These are phyloP conservation scores for Diorhabda elongata DNA, from an alignment of 1,140 invertebrate genomes.

Conservation along the genomic window DNA sequence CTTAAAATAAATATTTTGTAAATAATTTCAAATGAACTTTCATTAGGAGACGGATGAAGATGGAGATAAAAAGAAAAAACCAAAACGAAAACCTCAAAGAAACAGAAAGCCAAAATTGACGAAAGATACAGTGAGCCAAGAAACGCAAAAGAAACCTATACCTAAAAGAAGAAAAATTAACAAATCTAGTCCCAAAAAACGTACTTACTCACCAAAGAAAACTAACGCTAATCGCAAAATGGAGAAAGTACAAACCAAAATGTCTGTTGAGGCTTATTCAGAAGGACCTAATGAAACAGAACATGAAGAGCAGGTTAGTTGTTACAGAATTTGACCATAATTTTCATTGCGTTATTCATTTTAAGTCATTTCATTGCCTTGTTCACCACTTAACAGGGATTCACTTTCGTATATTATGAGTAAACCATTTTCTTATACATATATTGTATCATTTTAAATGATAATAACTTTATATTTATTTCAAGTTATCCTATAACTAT, in stretches of 20 bases:
- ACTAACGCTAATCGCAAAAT: not conserved
- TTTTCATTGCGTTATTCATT: no score
- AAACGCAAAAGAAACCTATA: conserved; percentile 6
- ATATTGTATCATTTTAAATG: no score
- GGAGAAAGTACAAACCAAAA: not conserved
- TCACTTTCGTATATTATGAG: no score
- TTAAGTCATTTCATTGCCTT: no score
- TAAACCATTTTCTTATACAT: no score
- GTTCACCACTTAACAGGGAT: no score
- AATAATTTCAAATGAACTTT: conserved; percentile 7
- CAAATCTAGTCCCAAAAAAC: conserved; percentile 24
- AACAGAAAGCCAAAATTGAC: conserved; percentile 9
- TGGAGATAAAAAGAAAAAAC: conserved; percentile 29
- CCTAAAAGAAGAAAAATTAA: conserved; percentile 2
- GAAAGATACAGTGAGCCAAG: conserved; percentile 10
- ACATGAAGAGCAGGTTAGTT: conserved; percentile 13
- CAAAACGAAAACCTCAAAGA: conserved; percentile 16
- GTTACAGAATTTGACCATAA: not conserved
- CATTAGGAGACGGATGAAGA: conserved; percentile 41
- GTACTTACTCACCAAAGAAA: conserved; percentile 25
- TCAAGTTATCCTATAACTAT: no score
- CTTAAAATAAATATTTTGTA: no score
- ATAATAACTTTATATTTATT: no score
- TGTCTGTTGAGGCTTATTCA: not conserved
- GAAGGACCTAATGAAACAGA: conserved; percentile 9